Evolutionary conservation across 1,140 invertebrate species (phyloP).

Genomic region (Drosophila prosaltans): DNA sequence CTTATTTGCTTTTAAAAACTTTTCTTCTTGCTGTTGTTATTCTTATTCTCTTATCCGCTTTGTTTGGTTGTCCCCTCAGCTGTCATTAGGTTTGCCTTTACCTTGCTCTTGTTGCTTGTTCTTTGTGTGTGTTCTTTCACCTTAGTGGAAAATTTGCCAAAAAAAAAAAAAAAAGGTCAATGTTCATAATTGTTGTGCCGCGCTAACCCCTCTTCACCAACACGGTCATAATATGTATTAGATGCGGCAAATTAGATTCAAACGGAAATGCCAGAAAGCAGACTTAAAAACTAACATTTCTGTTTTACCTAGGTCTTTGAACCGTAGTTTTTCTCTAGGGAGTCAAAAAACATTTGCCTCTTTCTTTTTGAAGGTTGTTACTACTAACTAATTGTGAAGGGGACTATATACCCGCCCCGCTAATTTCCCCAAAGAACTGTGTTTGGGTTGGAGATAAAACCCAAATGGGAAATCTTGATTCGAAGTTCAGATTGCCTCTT

Average conservation of each 20-base stretch:
- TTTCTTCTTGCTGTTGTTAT: constrained; percentile 44
- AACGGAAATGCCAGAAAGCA: constrained; percentile 59
- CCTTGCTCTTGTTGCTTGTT: constrained; percentile 29
- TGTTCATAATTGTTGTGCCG: constrained; percentile 65
- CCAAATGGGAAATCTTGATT: constrained; percentile 9
- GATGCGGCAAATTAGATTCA: constrained; percentile 54
- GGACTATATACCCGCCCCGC: constrained; percentile 26
- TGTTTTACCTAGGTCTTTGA: constrained; percentile 45
- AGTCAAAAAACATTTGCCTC: constrained; percentile 1
- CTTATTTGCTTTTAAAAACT: constrained; percentile 52
- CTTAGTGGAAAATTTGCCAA: constrained; percentile 63
- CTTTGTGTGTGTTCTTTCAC: constrained; percentile 25
- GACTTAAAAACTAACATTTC: constrained; percentile 23
- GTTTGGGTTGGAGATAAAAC: constrained; percentile 22
- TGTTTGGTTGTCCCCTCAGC: constrained; percentile 32
- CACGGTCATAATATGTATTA: constrained; percentile 36
- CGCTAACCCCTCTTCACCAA: constrained; percentile 32
- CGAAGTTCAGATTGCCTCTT: constrained; percentile 19
- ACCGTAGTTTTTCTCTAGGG: constrained; percentile 20
- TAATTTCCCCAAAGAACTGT: constrained; percentile 54
- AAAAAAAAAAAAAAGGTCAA: constrained; percentile 66
- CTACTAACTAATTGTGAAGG: constrained; percentile 20
- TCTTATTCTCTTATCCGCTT: constrained; percentile 32
- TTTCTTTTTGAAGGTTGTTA: constrained; percentile 22
- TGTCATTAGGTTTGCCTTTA: constrained; percentile 29